Base-by-base conservation (phyloP, 2,888 invertebrate species). In the Vanessa cardui region DNA sequence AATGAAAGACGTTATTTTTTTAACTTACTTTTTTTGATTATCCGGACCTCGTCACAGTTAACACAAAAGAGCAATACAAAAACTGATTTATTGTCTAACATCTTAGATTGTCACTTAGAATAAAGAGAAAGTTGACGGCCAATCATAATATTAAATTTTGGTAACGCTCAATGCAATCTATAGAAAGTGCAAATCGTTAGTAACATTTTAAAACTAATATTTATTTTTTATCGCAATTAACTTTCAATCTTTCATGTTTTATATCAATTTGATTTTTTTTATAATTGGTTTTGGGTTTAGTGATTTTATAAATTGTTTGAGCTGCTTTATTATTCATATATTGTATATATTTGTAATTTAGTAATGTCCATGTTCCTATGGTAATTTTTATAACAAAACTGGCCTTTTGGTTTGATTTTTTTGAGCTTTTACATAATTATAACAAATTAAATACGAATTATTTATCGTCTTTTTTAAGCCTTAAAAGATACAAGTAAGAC, bases 131-230 rank as follows among this genome's bases (percentile, higher is more conserved):
- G 75, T 66, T 58, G 69, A 71, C 68, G 70, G 75, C 72, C 66
- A 68, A 69, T 71, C 66, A 70, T 20, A 26, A 64, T 50, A 70
- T 69, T 74, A 76, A 77, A 77, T 80, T 83, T 83, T 71, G 78
- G 76, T 77, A 77, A 77, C 76, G 73, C 44, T 47, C 70, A 75
- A 72, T 78, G 74, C 76, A 70, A 73, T 78, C 72, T 58, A 72
- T 79, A 80, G 81, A 83, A 83, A 84, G 81, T 80, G 77, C 76
- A 76, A 64, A 67, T 60, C 66, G 47, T 61, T 60, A 31, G 59
- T 64, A 52, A 56, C 59, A 56, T n/a, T 64, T 61, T 44, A 52
- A 26, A 33, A 39, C 54, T 44, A 59, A 63, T 68, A 59, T 64
- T 68, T 64, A 56, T 64, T 64, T 58, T 64, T 58, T 20, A n/a